Evolutionary conservation across 30 jellyfish, hydroid and myxozoan species (phyloP).

Genomic region (Hydractinia symbiolongicarpus): DNA sequence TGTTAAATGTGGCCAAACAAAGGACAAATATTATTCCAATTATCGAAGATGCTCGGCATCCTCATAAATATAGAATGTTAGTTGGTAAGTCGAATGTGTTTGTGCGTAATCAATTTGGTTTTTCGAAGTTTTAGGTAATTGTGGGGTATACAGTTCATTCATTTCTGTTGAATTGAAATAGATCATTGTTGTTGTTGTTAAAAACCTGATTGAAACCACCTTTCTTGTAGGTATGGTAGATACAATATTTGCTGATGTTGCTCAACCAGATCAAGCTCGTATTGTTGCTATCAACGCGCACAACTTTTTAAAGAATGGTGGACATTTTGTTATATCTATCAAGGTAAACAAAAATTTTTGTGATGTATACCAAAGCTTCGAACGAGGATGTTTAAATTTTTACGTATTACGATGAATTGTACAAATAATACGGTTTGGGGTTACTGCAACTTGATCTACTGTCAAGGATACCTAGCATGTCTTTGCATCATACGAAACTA

Average conservation of each 20-base stretch:
- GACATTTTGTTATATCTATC: conserved; percentile 95
- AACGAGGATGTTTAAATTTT: too few species aligned
- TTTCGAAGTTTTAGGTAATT: background rate
- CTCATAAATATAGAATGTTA: conserved; percentile 96
- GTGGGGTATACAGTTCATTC: background rate
- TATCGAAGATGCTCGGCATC: conserved; percentile 99
- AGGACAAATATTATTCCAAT: conserved; percentile 94
- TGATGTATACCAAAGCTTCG: background rate
- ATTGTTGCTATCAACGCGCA: conserved; percentile 99
- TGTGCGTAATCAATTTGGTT: background rate
- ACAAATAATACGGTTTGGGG: too few species aligned
- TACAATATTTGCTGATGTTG: conserved; percentile 99
- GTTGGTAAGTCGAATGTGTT: conserved; percentile 56
- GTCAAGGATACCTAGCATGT: too few species aligned
- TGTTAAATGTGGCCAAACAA: conserved; percentile 94
- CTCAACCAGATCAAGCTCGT: conserved; percentile 99
- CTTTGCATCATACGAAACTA: too few species aligned
- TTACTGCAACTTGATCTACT: too few species aligned
- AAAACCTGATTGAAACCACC: too few species aligned
- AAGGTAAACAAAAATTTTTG: conserved; percentile 43
- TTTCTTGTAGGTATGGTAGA: conserved; percentile 92
- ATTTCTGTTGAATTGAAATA: background rate
- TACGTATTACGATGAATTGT: too few species aligned
- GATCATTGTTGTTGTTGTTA: too few species aligned
- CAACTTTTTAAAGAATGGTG: conserved; percentile 84